These are phyloP conservation scores for Corvus moneduloides DNA, from an alignment of 2,113 vertebrate genomes.

Conservation along the genomic window DNA sequence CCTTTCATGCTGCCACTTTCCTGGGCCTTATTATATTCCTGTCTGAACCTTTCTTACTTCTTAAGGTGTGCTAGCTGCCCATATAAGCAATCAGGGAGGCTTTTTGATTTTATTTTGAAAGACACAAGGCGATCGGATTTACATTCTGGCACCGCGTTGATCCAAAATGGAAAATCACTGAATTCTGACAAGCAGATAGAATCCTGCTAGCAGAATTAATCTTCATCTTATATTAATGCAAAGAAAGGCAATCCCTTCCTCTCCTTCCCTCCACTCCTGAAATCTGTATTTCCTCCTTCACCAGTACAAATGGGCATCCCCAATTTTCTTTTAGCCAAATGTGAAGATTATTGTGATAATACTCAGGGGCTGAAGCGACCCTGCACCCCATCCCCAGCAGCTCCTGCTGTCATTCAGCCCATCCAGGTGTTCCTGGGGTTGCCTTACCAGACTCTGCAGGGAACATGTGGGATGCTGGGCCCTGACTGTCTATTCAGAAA, in stretches of 20 bases:
- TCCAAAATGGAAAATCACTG: slow-evolving; percentile 44
- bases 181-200: slow-evolving; percentile 14
- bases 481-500: background rate
- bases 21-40: slow-evolving; percentile 78
- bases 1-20: slow-evolving; percentile 81
- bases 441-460: background rate
- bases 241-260: slow-evolving; percentile 27
- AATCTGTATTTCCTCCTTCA: background rate
- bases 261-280: background rate
- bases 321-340: background rate
- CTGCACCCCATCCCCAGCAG: background rate
- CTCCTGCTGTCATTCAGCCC: background rate
- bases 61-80: slow-evolving; percentile 77
- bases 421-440: background rate
- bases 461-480: background rate
- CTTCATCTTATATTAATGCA: slow-evolving; percentile 38
- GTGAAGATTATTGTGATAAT: background rate
- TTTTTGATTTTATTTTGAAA: slow-evolving; percentile 65
- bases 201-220: slow-evolving; percentile 28
- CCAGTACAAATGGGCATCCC: rapidly evolving
- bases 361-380: background rate
- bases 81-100: slow-evolving; percentile 59
- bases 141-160: slow-evolving; percentile 50
- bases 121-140: slow-evolving; percentile 66
- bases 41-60: slow-evolving; percentile 72